Evolutionary conservation across 2,797 vertebrate genomes (phyloP), one percentile per base, ranked within the genome.

Genomic region (Acanthiza pusilla): DNA sequence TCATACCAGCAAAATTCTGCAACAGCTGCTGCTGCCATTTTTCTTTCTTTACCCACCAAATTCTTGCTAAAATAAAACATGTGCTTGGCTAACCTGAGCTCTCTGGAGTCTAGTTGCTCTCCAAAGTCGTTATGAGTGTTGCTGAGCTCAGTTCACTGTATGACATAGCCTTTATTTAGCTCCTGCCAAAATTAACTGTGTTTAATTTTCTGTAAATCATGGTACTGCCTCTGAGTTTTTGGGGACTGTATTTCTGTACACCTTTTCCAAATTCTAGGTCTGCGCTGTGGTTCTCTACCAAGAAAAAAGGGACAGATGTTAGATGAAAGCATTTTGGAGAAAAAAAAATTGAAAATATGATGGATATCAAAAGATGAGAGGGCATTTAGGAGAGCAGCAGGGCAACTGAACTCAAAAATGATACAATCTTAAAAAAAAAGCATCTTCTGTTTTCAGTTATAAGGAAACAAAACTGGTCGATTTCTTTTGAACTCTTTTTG

Each of bases 381-480:
- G 70, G n/a, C 18, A n/a, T 66, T 95, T 92, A 76, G 73, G 79
- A 93, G 55, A 89, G 38, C 25, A 88, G 7, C 15, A 34, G 61
- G 34, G 30, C 57, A 93, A 68, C 70, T 47, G 50, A 83, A 66
- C 21, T 60, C 4, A 85, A 53, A 66, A 91, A 92, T 29, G 29
- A 88, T 67, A 75, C 29, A 81, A 30, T 38, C 58, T 43, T 55
- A 8, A 84, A 96, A 88, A 85, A 75, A 80, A 83, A 32, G 34
- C 7, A 72, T 66, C 89, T 81, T 88, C 92, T 95, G 93, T 80
- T 96, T 95, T 92, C 48, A 86, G 47, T 93, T 96, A 94, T 17
- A 70, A 88, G 62, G 61, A 61, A 94, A 81, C 57, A 91, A 89
- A 95, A 66, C 17, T 2, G 5, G 25, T 85, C 83, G 91, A 75